Percentiles rank a stretch among this genome's conserved stretches.
phyloP scores from a whole-genome alignment of 2,113 vertebrate genomes.

The Psettodes erumei region DNA sequence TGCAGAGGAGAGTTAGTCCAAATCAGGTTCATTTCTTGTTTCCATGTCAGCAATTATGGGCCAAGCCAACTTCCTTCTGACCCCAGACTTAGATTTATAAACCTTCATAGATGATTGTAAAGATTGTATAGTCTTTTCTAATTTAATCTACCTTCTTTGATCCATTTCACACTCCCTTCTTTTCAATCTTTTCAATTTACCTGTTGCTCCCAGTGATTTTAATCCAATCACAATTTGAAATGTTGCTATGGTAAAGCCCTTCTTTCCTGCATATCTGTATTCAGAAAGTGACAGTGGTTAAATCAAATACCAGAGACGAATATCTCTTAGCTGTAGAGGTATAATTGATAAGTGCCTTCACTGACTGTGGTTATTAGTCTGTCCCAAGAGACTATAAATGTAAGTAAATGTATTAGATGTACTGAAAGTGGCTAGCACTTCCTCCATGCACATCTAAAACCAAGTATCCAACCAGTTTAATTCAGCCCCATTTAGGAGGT shows the following conservation, averaged over 20 bases:
- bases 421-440: neutral
- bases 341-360: neutral
- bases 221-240: neutral
- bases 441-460: neutral
- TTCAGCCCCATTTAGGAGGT: neutral
- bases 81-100: constrained; percentile 3
- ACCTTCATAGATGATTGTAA: neutral
- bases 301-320: neutral
- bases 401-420: neutral
- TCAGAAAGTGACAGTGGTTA: neutral
- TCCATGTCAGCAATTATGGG: neutral
- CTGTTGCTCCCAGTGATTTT: neutral
- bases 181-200: neutral
- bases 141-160: neutral
- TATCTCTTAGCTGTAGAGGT: neutral
- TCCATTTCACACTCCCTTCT: neutral
- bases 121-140: neutral
- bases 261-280: too few relatives aligned
- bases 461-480: neutral
- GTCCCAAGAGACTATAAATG: neutral
- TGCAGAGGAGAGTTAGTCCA: neutral
- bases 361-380: neutral
- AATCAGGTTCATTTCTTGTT: neutral
- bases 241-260: neutral
- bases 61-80: neutral